A percentile compares a stretch with the other conserved stretches of the same genome.
phyloP scores from a whole-genome alignment of 2,113 vertebrate genomes.

The Ameiurus melas region DNA sequence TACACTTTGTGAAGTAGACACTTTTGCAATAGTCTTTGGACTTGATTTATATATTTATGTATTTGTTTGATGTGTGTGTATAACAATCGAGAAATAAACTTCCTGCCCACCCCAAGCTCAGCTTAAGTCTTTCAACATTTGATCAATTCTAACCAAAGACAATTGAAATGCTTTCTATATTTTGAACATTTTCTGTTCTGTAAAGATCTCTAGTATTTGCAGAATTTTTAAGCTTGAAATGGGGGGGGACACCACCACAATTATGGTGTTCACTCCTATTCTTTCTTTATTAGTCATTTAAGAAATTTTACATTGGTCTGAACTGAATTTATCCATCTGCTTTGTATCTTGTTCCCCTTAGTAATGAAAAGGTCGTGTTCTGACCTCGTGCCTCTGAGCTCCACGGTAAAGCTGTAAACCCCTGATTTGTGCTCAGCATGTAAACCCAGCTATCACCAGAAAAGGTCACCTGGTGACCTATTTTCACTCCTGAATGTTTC shows the following conservation, averaged over 20 bases:
- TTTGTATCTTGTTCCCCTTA: constrained; percentile 7
- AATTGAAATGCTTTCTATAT: constrained; percentile 15
- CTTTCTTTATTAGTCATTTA: not conserved
- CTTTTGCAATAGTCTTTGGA: not conserved
- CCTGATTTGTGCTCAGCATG: constrained; percentile 13
- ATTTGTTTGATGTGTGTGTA: too few relatives aligned
- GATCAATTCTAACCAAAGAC: constrained; percentile 44
- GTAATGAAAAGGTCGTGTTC: constrained; percentile 1
- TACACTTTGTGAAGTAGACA: not conserved
- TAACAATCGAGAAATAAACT: constrained; percentile 3
- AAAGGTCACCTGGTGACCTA: not conserved
- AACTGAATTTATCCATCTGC: not conserved
- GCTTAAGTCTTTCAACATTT: constrained; percentile 2
- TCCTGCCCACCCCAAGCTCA: not conserved
- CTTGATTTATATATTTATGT: not conserved
- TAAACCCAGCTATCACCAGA: not conserved
- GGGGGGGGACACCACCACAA: too few relatives aligned
- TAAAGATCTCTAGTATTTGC: constrained; percentile 11
- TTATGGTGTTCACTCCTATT: too few relatives aligned
- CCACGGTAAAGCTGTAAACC: not conserved
- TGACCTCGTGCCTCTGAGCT: not conserved
- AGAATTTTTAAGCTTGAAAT: constrained; percentile 1
- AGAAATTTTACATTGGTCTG: not conserved
- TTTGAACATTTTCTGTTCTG: not conserved
- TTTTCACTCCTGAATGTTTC: constrained; percentile 2